Percentiles rank a stretch among this genome's conserved stretches.
phyloP scores from a whole-genome alignment of 2,888 invertebrate species.

The Phragmatobia fuliginosa region DNA sequence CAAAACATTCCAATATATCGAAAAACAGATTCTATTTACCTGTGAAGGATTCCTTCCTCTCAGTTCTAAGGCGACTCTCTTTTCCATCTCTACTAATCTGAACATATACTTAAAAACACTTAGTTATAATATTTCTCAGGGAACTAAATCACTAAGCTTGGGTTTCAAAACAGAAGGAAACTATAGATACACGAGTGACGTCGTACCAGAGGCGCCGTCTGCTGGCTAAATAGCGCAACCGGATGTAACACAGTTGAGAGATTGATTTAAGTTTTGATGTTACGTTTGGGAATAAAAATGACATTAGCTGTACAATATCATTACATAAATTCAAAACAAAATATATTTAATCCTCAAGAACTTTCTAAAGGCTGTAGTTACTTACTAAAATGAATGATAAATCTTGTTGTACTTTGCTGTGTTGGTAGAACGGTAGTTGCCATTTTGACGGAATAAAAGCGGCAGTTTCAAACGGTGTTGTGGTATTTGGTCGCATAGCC shows the following conservation, averaged over 20 bases:
- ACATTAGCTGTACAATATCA: conserved; percentile 9
- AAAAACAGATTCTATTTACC: conserved; percentile 88
- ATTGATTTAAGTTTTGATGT: conserved; percentile 35
- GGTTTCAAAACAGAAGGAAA: conserved; percentile 88
- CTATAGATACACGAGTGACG: conserved; percentile 86
- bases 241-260: conserved; percentile 68
- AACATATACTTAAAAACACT: conserved; percentile 71
- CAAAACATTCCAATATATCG: conserved; percentile 83
- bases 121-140: conserved; percentile 73
- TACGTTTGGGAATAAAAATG: conserved; percentile 19
- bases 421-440: conserved; percentile 64
- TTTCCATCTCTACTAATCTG: conserved; percentile 91
- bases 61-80: conserved; percentile 97
- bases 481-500: conserved; percentile 46
- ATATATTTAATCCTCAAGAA: conserved; percentile 11
- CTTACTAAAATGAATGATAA: conserved; percentile 18
- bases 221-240: conserved; percentile 70
- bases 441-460: conserved; percentile 56
- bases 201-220: conserved; percentile 80
- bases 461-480: conserved; percentile 65
- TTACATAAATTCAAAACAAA: conserved; percentile 26
- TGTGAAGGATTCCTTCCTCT: conserved; percentile 95
- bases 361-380: not conserved
- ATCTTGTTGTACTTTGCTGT: conserved; percentile 31
- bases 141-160: conserved; percentile 85